These are phyloP conservation scores for Junonia oenone DNA, from an alignment of 2,888 invertebrate species.

Conservation along the genomic window DNA sequence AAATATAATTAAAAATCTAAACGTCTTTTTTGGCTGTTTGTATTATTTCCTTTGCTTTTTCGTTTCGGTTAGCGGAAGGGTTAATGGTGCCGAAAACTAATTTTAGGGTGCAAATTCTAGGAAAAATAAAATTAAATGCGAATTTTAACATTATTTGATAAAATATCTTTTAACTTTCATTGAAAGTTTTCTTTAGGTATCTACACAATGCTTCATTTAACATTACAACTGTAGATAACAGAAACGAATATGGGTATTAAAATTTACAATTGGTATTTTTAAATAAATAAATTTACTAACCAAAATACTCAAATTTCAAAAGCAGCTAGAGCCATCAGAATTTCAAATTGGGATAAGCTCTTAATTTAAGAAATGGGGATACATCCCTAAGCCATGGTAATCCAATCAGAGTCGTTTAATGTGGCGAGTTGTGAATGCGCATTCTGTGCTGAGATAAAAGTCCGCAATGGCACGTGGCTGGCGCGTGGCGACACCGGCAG, in stretches of 20 bases:
- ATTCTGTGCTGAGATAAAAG: conserved; percentile 67
- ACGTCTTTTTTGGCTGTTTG: too few relatives aligned
- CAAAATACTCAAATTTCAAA: background rate
- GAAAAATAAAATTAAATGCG: background rate
- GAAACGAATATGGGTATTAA: too few relatives aligned
- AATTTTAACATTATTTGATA: background rate
- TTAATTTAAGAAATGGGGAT: conserved; percentile 26
- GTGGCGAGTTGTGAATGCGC: conserved; percentile 68
- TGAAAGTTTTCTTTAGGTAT: too few relatives aligned
- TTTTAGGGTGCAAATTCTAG: too few relatives aligned
- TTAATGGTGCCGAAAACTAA: too few relatives aligned
- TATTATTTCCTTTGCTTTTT: too few relatives aligned
- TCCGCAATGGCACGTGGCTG: conserved; percentile 57
- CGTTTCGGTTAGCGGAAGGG: too few relatives aligned
- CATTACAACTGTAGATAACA: too few relatives aligned
- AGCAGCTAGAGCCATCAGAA: background rate
- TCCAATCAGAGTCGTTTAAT: conserved; percentile 63
- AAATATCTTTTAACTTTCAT: too few relatives aligned
- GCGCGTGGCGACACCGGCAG: conserved; percentile 58
- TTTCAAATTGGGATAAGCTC: conserved; percentile 16
- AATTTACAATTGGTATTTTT: background rate
- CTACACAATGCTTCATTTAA: too few relatives aligned
- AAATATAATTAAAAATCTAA: too few relatives aligned
- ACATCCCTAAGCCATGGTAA: conserved; percentile 40
- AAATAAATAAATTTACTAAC: background rate